phyloP scores from a whole-genome alignment of 2,113 vertebrate species.

The Python bivittatus region DNA sequence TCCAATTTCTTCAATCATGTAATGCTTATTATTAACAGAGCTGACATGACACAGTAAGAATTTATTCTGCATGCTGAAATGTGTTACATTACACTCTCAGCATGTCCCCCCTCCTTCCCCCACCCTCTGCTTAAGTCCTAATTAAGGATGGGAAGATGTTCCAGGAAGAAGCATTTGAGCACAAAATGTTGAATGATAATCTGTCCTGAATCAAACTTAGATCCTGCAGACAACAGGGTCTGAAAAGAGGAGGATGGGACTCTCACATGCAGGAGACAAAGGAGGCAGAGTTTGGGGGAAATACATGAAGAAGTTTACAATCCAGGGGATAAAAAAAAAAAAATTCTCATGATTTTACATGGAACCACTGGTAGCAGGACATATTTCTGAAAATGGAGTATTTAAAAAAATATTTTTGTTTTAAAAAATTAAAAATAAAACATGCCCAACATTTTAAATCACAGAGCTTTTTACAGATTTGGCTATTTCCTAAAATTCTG shows the following conservation, averaged over 20 bases:
- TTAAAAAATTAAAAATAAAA: too few relatives aligned
- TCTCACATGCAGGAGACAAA: neutral
- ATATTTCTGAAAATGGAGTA: neutral
- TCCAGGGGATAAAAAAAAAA: neutral
- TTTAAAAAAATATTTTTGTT: too few relatives aligned
- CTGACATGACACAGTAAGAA: conserved; percentile 18
- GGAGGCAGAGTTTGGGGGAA: neutral
- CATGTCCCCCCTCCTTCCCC: neutral
- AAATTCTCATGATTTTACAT: neutral
- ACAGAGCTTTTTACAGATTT: neutral
- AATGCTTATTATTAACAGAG: neutral
- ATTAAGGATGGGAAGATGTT: conserved; percentile 17
- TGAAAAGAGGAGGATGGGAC: neutral
- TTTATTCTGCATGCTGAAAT: conserved; percentile 17
- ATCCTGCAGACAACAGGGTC: neutral
- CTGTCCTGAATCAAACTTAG: conserved; percentile 33
- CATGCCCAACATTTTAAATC: too few relatives aligned
- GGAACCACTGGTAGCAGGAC: neutral
- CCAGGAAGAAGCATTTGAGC: conserved; percentile 6
- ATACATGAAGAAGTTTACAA: neutral
- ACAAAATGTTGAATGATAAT: neutral
- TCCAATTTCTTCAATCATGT: neutral
- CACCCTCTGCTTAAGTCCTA: neutral
- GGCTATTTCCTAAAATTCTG: neutral
- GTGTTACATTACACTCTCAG: neutral